These are phyloP conservation scores for Phodopus roborovskii DNA, from an alignment of 2,113 vertebrate species.

Conservation along the genomic window DNA sequence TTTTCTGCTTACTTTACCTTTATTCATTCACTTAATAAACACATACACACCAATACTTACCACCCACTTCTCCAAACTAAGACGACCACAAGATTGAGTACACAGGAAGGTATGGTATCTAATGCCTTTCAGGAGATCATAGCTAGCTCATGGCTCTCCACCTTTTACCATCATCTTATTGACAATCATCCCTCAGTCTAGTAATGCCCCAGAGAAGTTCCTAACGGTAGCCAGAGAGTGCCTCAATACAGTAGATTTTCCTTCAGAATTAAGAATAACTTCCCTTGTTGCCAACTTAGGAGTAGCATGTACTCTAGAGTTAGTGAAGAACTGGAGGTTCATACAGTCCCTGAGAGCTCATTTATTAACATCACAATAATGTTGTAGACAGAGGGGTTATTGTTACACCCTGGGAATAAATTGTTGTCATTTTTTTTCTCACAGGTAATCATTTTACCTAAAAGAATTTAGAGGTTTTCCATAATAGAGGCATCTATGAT, in stretches of 20 bases:
- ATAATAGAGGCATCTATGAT: not conserved
- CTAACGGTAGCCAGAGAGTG: not conserved
- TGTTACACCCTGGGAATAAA: not conserved
- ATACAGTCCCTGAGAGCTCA: not conserved
- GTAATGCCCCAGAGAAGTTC: not conserved
- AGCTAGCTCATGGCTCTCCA: not conserved
- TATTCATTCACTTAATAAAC: not conserved
- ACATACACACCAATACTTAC: not conserved
- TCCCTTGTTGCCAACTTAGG: not conserved
- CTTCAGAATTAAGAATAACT: not conserved
- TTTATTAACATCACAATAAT: not conserved
- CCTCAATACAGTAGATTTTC: not conserved
- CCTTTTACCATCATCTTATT: not conserved
- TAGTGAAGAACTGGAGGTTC: not conserved
- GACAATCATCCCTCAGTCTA: not conserved
- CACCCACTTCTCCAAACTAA: not conserved
- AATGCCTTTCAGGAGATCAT: not conserved
- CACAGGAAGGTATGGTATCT: not conserved
- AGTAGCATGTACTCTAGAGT: not conserved
- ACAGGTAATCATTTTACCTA: not conserved
- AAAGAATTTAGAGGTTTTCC: not conserved
- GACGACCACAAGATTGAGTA: not conserved
- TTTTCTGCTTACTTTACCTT: slow-evolving; percentile 25
- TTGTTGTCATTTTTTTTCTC: not conserved
- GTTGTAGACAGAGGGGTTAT: not conserved